Evolutionary conservation across 2,888 invertebrate genomes (phyloP), one percentile per base, ranked within the genome.

Genomic region (Sipha maydis): DNA sequence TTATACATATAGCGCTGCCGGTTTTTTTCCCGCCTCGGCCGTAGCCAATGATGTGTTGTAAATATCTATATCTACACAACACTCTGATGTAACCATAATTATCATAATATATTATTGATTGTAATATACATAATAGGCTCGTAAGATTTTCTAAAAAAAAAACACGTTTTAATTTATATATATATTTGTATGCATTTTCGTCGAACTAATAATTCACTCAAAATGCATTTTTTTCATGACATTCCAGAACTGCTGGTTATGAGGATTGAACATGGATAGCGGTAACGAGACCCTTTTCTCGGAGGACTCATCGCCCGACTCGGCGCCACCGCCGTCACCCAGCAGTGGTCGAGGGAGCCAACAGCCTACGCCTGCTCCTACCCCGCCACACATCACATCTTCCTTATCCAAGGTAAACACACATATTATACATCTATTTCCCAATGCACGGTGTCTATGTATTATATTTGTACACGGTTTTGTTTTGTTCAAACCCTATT

Each of bases 261-360:
- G 92, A 80, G 86, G 75, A 80, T 75, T 48, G 80, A 91, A 92
- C 89, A 91, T 92, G 90, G 93, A 93, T 91, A 93, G 93, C 91
- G 93, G 93, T 89, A 93, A 93, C 91, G 93, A 93, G 91, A 93
- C 93, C 82, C 91, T 93, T 90, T 92, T 93, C 90, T 93, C 93
- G 89, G 93, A 93, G 90, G 93, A 93, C 90, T 92, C 92, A 31
- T 92, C 93, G 28, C 92, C 92, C 90, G 92, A 92, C 89, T 88
- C 86, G 79, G 86, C 86, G 61, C 91, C 92, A 90, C 91, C 91
- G 89, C 91, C 91, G 34, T 92, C 92, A 80, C 91, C 91, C 89
- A 91, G 91, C 83, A 92, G 91, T 90, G 91, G 89, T 19, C 89
- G 91, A 73, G 91, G 91, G 88, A 91, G 92, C 89, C 91, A 92